Evolutionary conservation across 1,140 invertebrate genomes (phyloP).

Genomic region (Ctenoplectra terminalis): DNA sequence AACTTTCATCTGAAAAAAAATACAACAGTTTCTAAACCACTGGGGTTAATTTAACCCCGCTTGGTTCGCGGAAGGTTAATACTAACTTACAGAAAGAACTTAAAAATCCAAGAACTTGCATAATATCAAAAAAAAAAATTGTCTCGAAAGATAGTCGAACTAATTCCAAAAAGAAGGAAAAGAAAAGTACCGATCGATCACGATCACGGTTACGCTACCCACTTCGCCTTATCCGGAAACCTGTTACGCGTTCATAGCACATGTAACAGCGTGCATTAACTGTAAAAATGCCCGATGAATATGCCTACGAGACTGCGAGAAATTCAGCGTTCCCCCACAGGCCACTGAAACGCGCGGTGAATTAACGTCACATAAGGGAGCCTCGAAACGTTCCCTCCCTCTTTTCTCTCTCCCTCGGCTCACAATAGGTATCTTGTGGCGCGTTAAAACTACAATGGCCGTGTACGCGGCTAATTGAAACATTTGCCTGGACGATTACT

Average conservation of each 20-base stretch:
- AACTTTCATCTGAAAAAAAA: too few relatives aligned
- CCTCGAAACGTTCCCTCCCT: constrained; percentile 15
- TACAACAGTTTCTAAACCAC: too few relatives aligned
- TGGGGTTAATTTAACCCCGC: too few relatives aligned
- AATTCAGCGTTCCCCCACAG: constrained; percentile 8
- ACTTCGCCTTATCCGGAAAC: neutral
- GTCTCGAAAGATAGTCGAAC: neutral
- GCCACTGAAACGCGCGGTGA: constrained; percentile 37
- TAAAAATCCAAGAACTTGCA: too few relatives aligned
- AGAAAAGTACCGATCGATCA: neutral
- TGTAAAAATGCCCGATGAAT: constrained; percentile 24
- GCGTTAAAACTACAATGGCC: constrained; percentile 52
- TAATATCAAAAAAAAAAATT: too few relatives aligned
- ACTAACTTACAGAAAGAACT: too few relatives aligned
- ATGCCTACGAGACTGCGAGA: constrained; percentile 2
- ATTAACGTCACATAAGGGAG: constrained; percentile 29
- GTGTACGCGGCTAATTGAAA: constrained; percentile 59
- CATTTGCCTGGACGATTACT: constrained; percentile 63
- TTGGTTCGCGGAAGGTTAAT: too few relatives aligned
- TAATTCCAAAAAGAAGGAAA: too few relatives aligned
- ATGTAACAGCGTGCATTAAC: constrained; percentile 19
- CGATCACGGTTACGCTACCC: constrained; percentile 10
- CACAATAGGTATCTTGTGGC: constrained; percentile 40
- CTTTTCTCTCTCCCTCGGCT: neutral
- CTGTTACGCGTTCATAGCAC: constrained; percentile 22